Evolutionary conservation across 2,888 invertebrate species (phyloP), one percentile per base, ranked within the genome.

Genomic region (Lycia hirtaria): DNA sequence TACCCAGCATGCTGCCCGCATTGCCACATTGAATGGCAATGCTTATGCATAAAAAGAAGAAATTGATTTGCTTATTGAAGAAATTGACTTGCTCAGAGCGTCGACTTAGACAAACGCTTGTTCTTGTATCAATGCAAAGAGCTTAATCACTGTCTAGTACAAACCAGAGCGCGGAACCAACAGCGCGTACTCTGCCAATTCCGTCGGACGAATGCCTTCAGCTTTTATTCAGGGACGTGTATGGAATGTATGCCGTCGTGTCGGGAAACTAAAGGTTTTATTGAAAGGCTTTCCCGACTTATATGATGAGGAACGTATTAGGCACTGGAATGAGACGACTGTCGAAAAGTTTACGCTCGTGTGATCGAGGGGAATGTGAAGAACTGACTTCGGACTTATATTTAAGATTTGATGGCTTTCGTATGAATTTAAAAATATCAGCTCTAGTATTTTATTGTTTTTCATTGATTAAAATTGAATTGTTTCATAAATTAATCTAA

Each of bases 161-260:
- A 15, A 24, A 6, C 41, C 65, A 69, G 70, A 67, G 67, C 67
- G 28, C 38, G 67, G 65, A 72, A 35, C 64, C 71, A 73, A 62
- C 66, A 69, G 57, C 64, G 73, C 78, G 69, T 72, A 68, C 72
- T 68, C 63, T 61, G 50, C 48, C 71, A 73, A 72, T 75, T 74
- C 71, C 68, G 65, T 64, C 60, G 64, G 64, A 67, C 69, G 71
- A 72, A 64, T 66, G 57, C 63, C 43, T 40, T 43, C 60, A 64
- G 68, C 67, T 74, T 76, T 77, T 73, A 76, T 76, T 72, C 62
- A 62, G 12, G 51, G 64, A 72, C 75, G 75, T 75, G 78, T 69
- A 59, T 66, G 28, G 68, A 73, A 73, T 74, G 70, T 67, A 65
- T 64, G 64, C 62, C 68, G 45, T 52, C 59, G 60, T 59, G 55